These are phyloP conservation scores for Zaprionus gabonicus DNA, from an alignment of 1,140 invertebrate species.

Conservation along the genomic window DNA sequence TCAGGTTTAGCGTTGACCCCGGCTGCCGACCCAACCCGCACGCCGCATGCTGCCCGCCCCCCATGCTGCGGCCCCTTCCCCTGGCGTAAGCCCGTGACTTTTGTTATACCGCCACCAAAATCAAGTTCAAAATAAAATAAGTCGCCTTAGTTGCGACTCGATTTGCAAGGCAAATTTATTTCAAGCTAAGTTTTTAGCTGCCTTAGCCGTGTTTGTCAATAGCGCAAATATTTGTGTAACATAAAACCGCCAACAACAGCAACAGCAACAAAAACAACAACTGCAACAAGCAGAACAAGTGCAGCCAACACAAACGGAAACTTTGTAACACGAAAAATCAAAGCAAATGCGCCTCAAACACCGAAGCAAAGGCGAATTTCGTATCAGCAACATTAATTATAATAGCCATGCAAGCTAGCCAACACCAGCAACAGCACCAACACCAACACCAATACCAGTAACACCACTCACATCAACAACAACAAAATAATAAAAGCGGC, in stretches of 20 bases:
- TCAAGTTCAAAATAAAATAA: slow-evolving; percentile 75
- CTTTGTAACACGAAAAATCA: slow-evolving; percentile 61
- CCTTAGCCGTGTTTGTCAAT: slow-evolving; percentile 63
- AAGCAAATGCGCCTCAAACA: slow-evolving; percentile 49
- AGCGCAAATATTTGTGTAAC: slow-evolving; percentile 76
- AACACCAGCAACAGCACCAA: slow-evolving; percentile 39
- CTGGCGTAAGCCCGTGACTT: slow-evolving; percentile 56
- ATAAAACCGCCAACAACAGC: slow-evolving; percentile 69
- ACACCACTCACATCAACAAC: slow-evolving; percentile 40
- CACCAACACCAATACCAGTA: slow-evolving; percentile 34
- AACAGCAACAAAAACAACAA: slow-evolving; percentile 25
- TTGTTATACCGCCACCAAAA: slow-evolving; percentile 75
- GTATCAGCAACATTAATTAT: slow-evolving; percentile 82
- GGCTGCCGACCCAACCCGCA: slow-evolving; percentile 45
- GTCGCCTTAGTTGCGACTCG: slow-evolving; percentile 36
- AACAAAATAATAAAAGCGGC: slow-evolving; percentile 26
- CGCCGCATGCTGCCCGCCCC: neutral
- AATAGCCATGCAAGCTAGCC: slow-evolving; percentile 59
- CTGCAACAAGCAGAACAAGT: slow-evolving; percentile 37
- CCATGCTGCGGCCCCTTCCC: slow-evolving; percentile 1
- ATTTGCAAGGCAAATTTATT: slow-evolving; percentile 77
- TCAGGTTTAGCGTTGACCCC: slow-evolving; percentile 48
- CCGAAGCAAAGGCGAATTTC: slow-evolving; percentile 57
- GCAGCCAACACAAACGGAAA: slow-evolving; percentile 49
- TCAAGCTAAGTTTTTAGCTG: slow-evolving; percentile 37